Conservation (phyloP, 30 jellyfish, hydroid and myxozoan species). For the Nemopilema nomurai region DNA sequence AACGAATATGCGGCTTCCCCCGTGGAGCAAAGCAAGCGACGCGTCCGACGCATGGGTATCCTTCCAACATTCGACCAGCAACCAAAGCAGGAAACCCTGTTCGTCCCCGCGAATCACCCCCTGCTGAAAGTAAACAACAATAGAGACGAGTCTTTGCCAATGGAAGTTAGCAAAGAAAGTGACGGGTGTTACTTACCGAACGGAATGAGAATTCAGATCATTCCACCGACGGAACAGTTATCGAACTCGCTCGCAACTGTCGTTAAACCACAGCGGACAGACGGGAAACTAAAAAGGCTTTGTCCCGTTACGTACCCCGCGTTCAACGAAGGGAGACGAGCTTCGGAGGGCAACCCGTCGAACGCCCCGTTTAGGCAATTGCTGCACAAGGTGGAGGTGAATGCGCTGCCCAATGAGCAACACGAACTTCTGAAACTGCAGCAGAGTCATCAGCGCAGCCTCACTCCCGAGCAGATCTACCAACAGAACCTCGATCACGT, state of each 20-base stretch:
- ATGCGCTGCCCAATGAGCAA: slow-evolving; percentile 68
- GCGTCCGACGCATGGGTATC: slow-evolving; percentile 89
- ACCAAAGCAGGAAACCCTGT: slow-evolving; percentile 78
- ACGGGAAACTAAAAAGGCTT: slow-evolving; percentile 25
- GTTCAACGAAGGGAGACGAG: slow-evolving; percentile 93
- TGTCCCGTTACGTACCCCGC: slow-evolving; percentile 74
- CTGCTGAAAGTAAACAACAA: slow-evolving; percentile 59
- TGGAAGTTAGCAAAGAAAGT: slow-evolving; percentile 52
- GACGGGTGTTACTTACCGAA: slow-evolving; percentile 62
- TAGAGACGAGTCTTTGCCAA: slow-evolving; percentile 37
- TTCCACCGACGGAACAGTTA: slow-evolving; percentile 95
- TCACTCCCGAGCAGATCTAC: slow-evolving; percentile 85
- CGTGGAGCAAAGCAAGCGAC: slow-evolving; percentile 58
- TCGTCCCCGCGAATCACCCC: slow-evolving; percentile 98
- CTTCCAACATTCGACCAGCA: slow-evolving; percentile 61
- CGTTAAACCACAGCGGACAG: slow-evolving; percentile 56
- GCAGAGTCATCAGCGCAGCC: slow-evolving; percentile 72
- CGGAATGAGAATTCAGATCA: slow-evolving; percentile 90
- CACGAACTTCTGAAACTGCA: slow-evolving; percentile 77
- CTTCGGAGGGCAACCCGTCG: slow-evolving; percentile 94
- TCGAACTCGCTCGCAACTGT: slow-evolving; percentile 73
- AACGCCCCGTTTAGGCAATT: slow-evolving; percentile 95
- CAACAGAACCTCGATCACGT: slow-evolving; percentile 78
- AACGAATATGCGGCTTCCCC: slow-evolving; percentile 45
- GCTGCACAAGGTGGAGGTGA: slow-evolving; percentile 83